Evolutionary conservation across 2,797 vertebrate genomes (phyloP).

Genomic region (Pseudochirops corinnae): DNA sequence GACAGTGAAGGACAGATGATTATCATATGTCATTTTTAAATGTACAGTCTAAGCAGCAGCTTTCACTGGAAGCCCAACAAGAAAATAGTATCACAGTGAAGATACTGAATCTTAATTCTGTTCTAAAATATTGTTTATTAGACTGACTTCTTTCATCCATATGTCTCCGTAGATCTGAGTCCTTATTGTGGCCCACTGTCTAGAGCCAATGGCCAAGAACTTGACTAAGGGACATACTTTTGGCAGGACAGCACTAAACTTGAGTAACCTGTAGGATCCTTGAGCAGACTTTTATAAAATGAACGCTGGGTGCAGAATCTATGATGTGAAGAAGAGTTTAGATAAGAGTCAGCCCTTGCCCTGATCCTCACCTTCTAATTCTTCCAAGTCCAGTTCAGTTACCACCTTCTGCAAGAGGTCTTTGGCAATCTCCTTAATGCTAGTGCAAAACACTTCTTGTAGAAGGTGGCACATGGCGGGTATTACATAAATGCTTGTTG

Average conservation of each 20-base stretch:
- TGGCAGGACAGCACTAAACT: neutral
- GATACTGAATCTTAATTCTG: neutral
- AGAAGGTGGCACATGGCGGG: neutral
- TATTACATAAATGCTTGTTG: neutral
- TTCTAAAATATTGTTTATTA: neutral
- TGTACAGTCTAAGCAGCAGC: neutral
- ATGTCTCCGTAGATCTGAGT: neutral
- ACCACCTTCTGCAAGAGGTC: neutral
- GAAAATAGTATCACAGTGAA: neutral
- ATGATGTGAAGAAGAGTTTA: neutral
- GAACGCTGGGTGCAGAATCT: neutral
- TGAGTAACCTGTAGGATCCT: neutral
- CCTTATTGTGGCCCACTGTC: neutral
- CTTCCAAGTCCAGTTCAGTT: neutral
- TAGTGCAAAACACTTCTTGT: neutral
- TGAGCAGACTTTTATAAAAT: neutral
- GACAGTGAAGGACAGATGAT: neutral
- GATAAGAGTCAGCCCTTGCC: neutral
- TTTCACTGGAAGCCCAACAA: neutral
- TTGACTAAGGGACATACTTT: neutral
- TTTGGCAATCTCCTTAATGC: neutral
- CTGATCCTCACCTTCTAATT: neutral
- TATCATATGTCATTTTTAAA: constrained; percentile 1
- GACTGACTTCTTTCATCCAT: neutral
- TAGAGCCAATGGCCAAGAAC: neutral